A percentile compares a stretch with the other conserved stretches of the same genome.
phyloP scores from a whole-genome alignment of 2,888 invertebrate species.

The Ashinkailepas kermadecensis region DNA sequence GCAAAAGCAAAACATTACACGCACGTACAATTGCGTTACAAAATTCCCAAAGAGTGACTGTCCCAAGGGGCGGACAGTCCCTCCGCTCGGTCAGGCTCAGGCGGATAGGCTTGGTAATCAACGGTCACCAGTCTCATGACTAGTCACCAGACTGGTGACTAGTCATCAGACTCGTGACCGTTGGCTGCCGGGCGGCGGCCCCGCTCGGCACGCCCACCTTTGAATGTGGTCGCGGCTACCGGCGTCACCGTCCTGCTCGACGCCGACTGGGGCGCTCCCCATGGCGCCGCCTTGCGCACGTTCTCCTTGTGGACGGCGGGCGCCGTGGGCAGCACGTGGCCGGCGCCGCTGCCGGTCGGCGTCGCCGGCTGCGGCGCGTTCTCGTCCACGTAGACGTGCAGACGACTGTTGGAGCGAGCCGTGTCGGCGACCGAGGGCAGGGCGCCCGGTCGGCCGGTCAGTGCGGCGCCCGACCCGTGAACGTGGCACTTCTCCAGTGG shows the following conservation, averaged over 20 bases:
- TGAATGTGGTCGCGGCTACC: neutral
- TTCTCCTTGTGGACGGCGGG: constrained; percentile 1
- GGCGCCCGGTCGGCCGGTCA: neutral
- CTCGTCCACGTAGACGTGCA: constrained; percentile 1
- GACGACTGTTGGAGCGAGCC: neutral
- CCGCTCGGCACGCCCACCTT: neutral
- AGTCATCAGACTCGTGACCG: too few species aligned
- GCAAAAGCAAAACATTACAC: too few species aligned
- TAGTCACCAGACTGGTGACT: too few species aligned
- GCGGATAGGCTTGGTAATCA: too few species aligned
- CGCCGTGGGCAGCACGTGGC: neutral
- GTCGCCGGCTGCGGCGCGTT: neutral
- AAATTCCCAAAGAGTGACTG: too few species aligned
- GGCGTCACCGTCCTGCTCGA: neutral
- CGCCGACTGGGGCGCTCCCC: neutral
- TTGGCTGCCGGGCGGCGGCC: too few species aligned
- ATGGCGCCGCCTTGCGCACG: constrained; percentile 14
- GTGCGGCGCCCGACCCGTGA: neutral
- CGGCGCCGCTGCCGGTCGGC: neutral
- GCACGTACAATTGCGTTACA: too few species aligned
- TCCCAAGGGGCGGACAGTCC: too few species aligned
- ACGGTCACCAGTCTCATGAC: too few species aligned
- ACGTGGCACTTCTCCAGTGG: neutral
- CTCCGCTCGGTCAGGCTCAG: too few species aligned
- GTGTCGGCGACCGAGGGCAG: neutral